Percentiles rank a stretch among this genome's conserved stretches.
phyloP scores from a whole-genome alignment of 2,113 vertebrate species.

The Siphamia tubifer region DNA sequence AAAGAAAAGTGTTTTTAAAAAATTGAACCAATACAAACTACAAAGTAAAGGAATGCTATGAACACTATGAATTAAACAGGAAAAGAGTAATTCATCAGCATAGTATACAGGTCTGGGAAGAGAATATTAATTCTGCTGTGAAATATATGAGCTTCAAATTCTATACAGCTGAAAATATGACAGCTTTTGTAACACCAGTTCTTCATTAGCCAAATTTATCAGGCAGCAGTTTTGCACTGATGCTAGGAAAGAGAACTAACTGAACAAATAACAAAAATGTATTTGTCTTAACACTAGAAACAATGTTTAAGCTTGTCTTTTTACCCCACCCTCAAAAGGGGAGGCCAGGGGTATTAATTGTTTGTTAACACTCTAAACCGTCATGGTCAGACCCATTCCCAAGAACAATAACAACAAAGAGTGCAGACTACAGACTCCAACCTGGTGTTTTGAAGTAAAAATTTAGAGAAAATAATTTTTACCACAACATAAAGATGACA shows the following conservation, averaged over 20 bases:
- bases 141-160: background rate
- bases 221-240: background rate
- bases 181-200: background rate
- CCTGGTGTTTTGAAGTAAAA: no score
- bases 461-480: no score
- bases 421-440: no score
- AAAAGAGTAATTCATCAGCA: constrained; percentile 17
- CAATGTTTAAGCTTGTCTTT: no score
- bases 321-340: no score
- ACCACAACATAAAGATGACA: no score
- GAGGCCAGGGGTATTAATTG: no score
- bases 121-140: constrained; percentile 2
- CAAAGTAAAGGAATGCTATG: constrained; percentile 4
- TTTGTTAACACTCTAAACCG: no score
- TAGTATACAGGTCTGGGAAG: background rate
- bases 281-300: no score
- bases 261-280: no score
- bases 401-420: no score
- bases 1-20: background rate
- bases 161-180: background rate
- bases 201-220: background rate
- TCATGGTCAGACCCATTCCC: no score
- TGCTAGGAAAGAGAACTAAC: background rate
- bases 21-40: constrained; percentile 7
- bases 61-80: background rate